Conservation (phyloP, 2,113 vertebrate genomes). For the Pholis gunnellus region DNA sequence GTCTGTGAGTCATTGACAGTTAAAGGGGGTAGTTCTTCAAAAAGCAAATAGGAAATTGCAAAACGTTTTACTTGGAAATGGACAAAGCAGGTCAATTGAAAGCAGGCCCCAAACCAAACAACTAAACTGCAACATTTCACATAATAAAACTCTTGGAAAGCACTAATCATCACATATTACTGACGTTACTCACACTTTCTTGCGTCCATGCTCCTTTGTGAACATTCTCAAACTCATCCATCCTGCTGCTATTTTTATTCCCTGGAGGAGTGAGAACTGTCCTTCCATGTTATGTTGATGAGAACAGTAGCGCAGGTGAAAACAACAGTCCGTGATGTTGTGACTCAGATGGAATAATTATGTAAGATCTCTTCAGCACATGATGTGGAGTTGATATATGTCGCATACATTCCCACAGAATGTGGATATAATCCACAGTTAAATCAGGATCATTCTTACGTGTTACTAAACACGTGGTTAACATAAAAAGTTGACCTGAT, state of each 20-base stretch:
- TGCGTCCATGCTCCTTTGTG: neutral
- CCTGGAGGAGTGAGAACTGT: neutral
- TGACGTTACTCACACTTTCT: neutral
- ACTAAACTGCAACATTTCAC: neutral
- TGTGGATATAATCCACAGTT: neutral
- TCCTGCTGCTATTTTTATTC: neutral
- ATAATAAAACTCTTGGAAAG: neutral
- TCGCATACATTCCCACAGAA: neutral
- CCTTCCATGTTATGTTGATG: neutral
- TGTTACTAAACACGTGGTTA: neutral
- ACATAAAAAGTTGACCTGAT: neutral
- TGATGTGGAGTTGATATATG: neutral
- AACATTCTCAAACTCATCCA: neutral
- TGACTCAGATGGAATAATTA: neutral
- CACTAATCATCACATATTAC: too few species aligned
- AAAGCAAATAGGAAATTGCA: neutral
- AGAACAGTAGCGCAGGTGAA: neutral
- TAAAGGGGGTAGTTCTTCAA: neutral
- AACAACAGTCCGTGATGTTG: neutral
- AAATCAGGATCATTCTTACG: neutral
- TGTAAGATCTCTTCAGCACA: neutral
- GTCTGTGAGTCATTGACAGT: neutral
- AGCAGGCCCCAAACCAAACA: neutral
- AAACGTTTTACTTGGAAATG: neutral
- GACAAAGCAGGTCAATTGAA: neutral